A percentile compares a stretch with the other conserved stretches of the same genome.
Conservation (phyloP, 2,113 vertebrate genomes). For the Prionailurus bengalensis region DNA sequence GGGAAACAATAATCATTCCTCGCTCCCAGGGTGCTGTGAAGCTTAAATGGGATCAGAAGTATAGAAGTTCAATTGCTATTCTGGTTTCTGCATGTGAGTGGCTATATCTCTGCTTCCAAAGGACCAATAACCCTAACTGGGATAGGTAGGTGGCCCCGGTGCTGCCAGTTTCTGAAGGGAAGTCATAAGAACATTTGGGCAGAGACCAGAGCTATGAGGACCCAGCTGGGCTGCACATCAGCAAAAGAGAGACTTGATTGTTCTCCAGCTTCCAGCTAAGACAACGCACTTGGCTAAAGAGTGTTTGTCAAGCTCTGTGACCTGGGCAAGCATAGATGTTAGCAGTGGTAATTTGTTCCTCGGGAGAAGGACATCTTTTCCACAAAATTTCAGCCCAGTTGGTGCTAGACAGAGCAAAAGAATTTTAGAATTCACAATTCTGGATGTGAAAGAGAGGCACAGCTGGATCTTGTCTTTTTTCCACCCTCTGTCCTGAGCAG, state of each 20-base stretch:
- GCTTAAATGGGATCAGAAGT: neutral
- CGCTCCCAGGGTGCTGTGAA: neutral
- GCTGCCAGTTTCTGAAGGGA: constrained; percentile 9
- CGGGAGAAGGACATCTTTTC: constrained; percentile 21
- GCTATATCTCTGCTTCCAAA: constrained; percentile 10
- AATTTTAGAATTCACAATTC: neutral
- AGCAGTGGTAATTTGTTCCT: constrained; percentile 35
- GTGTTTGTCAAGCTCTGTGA: neutral
- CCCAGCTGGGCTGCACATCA: constrained; percentile 2
- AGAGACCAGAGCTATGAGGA: neutral
- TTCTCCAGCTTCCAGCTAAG: constrained; percentile 45
- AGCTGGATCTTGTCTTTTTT: constrained; percentile 1
- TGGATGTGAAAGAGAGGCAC: neutral
- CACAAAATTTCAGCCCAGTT: constrained; percentile 35
- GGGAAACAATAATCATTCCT: neutral
- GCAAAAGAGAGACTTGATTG: constrained; percentile 20
- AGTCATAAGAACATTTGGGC: constrained; percentile 16
- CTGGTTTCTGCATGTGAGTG: neutral
- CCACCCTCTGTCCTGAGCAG: neutral
- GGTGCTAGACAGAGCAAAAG: constrained; percentile 29
- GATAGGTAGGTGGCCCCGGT: neutral
- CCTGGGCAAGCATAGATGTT: neutral
- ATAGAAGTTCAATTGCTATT: neutral
- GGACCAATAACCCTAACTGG: neutral
- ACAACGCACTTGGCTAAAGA: constrained; percentile 50